A percentile compares a stretch with the other conserved stretches of the same genome.
phyloP scores from a whole-genome alignment of 2,113 vertebrate genomes.

The Neotragus pygmaeus region DNA sequence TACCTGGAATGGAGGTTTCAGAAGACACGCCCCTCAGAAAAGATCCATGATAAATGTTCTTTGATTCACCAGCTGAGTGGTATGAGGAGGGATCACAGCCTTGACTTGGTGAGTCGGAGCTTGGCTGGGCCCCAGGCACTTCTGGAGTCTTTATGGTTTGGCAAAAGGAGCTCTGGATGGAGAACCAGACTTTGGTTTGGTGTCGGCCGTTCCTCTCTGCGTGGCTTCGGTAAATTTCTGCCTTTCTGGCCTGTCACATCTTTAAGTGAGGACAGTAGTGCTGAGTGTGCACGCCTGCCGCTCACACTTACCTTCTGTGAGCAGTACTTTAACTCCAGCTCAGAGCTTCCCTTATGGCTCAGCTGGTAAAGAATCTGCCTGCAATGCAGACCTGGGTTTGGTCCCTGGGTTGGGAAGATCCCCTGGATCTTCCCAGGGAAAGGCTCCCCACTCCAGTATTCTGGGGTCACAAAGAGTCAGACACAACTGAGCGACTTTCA shows the following conservation, averaged over 20 bases:
- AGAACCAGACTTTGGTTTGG: background rate
- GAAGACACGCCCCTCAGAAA: background rate
- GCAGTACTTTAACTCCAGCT: background rate
- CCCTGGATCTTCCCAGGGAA: background rate
- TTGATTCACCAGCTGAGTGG: background rate
- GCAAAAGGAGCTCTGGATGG: background rate
- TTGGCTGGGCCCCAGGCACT: background rate
- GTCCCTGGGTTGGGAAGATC: background rate
- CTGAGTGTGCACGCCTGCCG: background rate
- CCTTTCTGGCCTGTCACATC: background rate
- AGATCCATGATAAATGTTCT: background rate
- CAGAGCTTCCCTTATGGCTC: background rate
- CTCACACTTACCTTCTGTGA: background rate
- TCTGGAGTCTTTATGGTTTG: background rate
- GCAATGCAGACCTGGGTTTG: background rate
- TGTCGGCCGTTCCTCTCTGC: background rate
- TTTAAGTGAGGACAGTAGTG: background rate
- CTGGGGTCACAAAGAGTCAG: background rate
- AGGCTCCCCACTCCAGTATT: background rate
- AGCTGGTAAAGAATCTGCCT: background rate
- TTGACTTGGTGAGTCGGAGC: background rate
- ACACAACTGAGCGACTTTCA: background rate
- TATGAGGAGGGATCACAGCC: background rate
- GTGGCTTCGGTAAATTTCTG: background rate
- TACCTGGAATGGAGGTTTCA: background rate